Conservation (phyloP, 2,888 invertebrate genomes). For the Myathropa florea region DNA sequence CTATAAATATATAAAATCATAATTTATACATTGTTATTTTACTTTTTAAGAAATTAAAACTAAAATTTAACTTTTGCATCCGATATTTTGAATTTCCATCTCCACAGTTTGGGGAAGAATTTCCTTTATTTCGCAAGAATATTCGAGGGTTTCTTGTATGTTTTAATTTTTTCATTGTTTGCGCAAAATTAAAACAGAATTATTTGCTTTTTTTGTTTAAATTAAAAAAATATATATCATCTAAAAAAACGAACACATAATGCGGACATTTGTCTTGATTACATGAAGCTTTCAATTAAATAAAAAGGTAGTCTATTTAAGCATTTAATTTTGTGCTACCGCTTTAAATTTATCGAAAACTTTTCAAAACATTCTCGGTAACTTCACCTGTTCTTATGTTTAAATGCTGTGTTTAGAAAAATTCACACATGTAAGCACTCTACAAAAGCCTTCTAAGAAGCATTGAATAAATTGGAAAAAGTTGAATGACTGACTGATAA, state of each 20-base stretch:
- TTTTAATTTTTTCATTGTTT: background rate
- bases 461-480: background rate
- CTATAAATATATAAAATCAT: slow-evolving; percentile 12
- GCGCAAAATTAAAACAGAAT: slow-evolving; percentile 62
- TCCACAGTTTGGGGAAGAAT: slow-evolving; percentile 1
- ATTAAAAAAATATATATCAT: background rate
- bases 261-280: slow-evolving; percentile 27
- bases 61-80: background rate
- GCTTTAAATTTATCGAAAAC: background rate
- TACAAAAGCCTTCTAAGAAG: slow-evolving; percentile 11
- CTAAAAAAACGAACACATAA: slow-evolving; percentile 33
- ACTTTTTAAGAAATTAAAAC: slow-evolving; percentile 24
- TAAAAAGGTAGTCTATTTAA: background rate
- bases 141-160: too few relatives aligned
- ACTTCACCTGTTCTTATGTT: slow-evolving; percentile 47
- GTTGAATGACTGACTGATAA: background rate
- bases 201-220: slow-evolving; percentile 28
- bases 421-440: background rate
- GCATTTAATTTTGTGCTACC: background rate
- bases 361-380: background rate
- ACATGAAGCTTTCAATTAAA: slow-evolving; percentile 28
- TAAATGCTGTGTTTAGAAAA: background rate
- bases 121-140: background rate
- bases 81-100: slow-evolving; percentile 11
- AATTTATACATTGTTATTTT: background rate